These are phyloP conservation scores for Sebastes minor DNA, from an alignment of 2,797 vertebrate species.

Conservation along the genomic window DNA sequence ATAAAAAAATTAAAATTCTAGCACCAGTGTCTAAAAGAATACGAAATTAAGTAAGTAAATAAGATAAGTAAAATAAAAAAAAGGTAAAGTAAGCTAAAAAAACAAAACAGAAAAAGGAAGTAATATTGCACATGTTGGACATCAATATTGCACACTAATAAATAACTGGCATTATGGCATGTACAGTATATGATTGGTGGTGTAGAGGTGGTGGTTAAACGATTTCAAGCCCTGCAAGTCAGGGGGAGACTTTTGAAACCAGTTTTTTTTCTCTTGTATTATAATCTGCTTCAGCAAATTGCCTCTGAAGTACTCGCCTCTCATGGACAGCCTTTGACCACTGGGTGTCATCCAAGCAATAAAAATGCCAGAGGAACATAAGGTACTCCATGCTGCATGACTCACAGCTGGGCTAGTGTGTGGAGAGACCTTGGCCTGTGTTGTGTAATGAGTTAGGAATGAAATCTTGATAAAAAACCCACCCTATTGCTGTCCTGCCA, in stretches of 20 bases:
- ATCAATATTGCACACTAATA: no score
- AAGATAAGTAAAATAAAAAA: no score
- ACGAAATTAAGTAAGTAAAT: no score
- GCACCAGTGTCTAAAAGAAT: no score
- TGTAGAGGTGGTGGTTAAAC: neutral
- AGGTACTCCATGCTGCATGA: conserved; percentile 61
- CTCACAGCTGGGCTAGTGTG: conserved; percentile 68
- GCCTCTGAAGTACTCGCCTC: conserved; percentile 16
- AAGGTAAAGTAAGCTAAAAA: no score
- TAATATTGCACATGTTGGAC: no score
- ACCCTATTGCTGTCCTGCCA: neutral
- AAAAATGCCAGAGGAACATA: conserved; percentile 62
- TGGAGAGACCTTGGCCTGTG: conserved; percentile 61
- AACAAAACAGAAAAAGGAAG: no score
- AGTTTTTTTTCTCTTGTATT: neutral
- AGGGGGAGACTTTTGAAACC: neutral
- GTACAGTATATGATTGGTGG: neutral
- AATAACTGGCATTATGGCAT: neutral
- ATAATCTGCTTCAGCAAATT: conserved; percentile 5
- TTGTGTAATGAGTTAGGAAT: conserved; percentile 64
- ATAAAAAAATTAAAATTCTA: no score
- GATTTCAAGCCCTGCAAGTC: neutral
- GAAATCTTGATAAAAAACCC: conserved; percentile 27
- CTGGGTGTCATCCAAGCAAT: conserved; percentile 82
- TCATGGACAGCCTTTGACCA: conserved; percentile 69